These are phyloP conservation scores for Capreolus pygargus DNA, from an alignment of 2,113 vertebrate species.

Conservation along the genomic window DNA sequence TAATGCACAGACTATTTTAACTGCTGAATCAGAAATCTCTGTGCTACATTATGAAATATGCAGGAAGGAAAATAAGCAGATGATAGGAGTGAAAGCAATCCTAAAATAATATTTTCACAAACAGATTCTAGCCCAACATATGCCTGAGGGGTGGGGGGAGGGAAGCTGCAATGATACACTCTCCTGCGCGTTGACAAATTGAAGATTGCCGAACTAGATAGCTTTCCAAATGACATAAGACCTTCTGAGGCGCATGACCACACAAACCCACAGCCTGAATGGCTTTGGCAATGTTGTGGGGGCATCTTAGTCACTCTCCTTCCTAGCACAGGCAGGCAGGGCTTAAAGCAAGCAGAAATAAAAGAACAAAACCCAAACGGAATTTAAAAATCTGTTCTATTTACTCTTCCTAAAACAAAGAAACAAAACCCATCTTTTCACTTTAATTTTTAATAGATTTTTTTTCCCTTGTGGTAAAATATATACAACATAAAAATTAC, in stretches of 20 bases:
- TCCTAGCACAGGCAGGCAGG: neutral
- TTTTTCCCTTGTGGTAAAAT: neutral
- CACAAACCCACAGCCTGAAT: neutral
- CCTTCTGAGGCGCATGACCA: neutral
- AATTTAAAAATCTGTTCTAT: neutral
- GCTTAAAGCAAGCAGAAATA: neutral
- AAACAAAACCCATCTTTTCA: neutral
- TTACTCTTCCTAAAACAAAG: neutral
- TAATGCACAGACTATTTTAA: slow-evolving; percentile 48
- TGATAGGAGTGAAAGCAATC: slow-evolving; percentile 49
- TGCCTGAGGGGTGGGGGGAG: neutral
- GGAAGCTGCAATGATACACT: neutral
- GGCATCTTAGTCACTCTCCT: neutral
- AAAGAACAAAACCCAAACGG: neutral
- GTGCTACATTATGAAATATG: slow-evolving; percentile 46
- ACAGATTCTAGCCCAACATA: slow-evolving; percentile 32
- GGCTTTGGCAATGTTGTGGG: neutral
- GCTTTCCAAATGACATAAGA: neutral
- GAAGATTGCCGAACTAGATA: neutral
- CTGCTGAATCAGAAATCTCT: slow-evolving; percentile 65
- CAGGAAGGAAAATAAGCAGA: slow-evolving; percentile 61
- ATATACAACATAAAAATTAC: neutral
- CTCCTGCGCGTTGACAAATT: neutral
- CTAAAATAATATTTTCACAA: slow-evolving; percentile 63
- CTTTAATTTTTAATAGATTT: neutral